Conservation (phyloP, 2,797 vertebrate species). For the Phataginus tetradactyla region DNA sequence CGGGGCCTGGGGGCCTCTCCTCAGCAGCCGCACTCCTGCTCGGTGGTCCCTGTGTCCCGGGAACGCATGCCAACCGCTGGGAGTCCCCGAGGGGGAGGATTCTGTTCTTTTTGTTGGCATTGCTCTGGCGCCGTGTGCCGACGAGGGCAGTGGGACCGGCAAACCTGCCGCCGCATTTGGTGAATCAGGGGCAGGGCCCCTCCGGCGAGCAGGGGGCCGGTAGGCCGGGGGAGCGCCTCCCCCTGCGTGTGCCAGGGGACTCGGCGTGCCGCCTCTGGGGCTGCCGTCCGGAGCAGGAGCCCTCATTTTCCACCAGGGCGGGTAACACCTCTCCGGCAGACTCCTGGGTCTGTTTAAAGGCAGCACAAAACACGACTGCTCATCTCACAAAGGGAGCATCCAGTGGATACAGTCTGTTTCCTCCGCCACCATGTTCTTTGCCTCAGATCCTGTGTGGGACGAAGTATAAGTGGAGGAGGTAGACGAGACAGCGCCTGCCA, state of each 20-base stretch:
- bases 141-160: background rate
- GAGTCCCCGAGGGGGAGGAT: too few species aligned
- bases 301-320: background rate
- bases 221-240: fast-evolving
- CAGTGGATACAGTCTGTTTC: background rate
- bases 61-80: too few species aligned
- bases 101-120: too few species aligned
- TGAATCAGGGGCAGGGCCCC: background rate
- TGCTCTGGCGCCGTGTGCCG: too few species aligned
- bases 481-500: background rate
- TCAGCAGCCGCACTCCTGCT: too few species aligned
- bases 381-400: background rate
- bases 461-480: background rate
- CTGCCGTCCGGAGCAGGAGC: background rate
- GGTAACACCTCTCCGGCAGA: background rate
- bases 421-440: background rate
- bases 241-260: fast-evolving
- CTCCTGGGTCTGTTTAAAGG: slow-evolving; percentile 9
- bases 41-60: too few species aligned
- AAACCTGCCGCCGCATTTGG: background rate
- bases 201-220: background rate
- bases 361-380: background rate
- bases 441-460: background rate
- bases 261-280: background rate
- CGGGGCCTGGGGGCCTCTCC: too few species aligned